Evolutionary conservation across 2,113 vertebrate species (phyloP).

Genomic region (Gnathochromis pfefferi): DNA sequence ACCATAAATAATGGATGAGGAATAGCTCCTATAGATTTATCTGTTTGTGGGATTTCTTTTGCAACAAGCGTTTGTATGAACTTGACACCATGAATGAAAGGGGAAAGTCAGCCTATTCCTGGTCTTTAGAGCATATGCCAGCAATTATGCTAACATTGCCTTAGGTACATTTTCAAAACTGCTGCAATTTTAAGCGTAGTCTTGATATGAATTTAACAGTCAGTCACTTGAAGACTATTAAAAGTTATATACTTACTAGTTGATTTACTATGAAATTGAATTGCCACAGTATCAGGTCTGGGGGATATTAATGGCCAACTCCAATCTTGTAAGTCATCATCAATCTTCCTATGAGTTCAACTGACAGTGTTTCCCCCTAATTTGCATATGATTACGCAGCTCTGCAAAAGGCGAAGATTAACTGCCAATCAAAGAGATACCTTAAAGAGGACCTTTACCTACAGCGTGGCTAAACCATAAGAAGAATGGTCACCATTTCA

Average conservation of each 20-base stretch:
- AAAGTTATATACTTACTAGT: neutral
- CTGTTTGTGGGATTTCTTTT: neutral
- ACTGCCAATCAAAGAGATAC: neutral
- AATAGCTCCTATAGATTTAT: slow-evolving; percentile 1
- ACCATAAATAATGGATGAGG: slow-evolving; percentile 30
- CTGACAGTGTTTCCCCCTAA: neutral
- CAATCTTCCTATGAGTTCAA: slow-evolving; percentile 19
- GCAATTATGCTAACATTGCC: neutral
- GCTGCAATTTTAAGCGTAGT: neutral
- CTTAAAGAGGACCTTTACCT: neutral
- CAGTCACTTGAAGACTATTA: neutral
- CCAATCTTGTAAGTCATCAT: neutral
- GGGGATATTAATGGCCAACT: slow-evolving; percentile 5
- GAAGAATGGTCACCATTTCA: neutral
- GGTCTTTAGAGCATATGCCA: neutral
- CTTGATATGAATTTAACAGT: neutral
- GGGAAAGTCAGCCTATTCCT: neutral
- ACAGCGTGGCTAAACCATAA: neutral
- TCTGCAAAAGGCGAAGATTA: neutral
- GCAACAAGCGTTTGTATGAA: neutral
- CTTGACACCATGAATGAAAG: neutral
- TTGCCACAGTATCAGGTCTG: neutral
- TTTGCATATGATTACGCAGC: slow-evolving; percentile 19
- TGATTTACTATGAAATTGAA: neutral
- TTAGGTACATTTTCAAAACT: neutral